A percentile compares a stretch with the other conserved stretches of the same genome.
phyloP scores from a whole-genome alignment of 2,888 invertebrate genomes.

The Smittia aterrima region DNA sequence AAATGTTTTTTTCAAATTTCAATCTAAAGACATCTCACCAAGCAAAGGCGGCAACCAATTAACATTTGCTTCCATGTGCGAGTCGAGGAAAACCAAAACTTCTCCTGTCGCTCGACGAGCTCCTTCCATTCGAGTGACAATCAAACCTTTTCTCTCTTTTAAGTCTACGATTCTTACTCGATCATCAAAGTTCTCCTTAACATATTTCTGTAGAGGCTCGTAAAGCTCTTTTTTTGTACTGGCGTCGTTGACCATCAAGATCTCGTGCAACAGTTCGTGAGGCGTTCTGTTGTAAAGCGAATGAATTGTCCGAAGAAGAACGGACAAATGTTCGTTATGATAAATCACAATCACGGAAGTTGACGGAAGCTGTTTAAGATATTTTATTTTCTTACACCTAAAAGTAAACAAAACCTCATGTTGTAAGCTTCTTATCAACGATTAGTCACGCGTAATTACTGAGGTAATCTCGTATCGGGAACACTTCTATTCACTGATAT shows the following conservation, averaged over 20 bases:
- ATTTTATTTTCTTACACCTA: slow-evolving; percentile 31
- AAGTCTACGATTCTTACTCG: slow-evolving; percentile 72
- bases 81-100: slow-evolving; percentile 86
- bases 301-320: slow-evolving; percentile 25
- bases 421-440: background rate
- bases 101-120: slow-evolving; percentile 80
- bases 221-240: slow-evolving; percentile 55
- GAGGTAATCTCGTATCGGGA: slow-evolving; percentile 16
- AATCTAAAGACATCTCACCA: slow-evolving; percentile 43
- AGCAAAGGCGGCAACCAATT: slow-evolving; percentile 65
- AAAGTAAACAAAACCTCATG: background rate
- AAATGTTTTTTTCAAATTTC: background rate
- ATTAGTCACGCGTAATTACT: slow-evolving; percentile 1
- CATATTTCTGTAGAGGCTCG: slow-evolving; percentile 53
- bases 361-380: slow-evolving; percentile 21
- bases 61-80: slow-evolving; percentile 86
- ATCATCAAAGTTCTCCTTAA: slow-evolving; percentile 49
- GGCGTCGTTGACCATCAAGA: slow-evolving; percentile 57
- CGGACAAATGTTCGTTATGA: slow-evolving; percentile 21
- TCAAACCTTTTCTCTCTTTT: slow-evolving; percentile 78
- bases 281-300: slow-evolving; percentile 28
- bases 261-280: slow-evolving; percentile 46
- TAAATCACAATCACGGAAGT: slow-evolving; percentile 19
- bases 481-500: slow-evolving; percentile 33
- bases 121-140: slow-evolving; percentile 83